Base-by-base conservation (phyloP, 2,888 invertebrate species). In the Xestia ashworthii region DNA sequence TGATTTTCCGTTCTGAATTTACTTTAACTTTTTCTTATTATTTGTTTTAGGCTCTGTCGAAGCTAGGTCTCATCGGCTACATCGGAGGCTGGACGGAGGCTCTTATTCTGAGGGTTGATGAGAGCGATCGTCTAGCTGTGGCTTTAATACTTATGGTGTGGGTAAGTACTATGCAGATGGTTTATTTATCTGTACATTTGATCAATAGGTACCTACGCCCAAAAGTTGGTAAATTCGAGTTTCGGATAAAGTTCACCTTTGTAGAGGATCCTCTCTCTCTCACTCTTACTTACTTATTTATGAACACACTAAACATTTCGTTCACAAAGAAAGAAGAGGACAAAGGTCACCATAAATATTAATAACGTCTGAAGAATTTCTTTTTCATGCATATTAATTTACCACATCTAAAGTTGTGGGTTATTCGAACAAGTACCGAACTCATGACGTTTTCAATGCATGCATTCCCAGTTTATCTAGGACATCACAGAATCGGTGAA, bases 141-240 rank as follows among this genome's bases (percentile, higher is more conserved):
- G 98, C 99, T 0, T 97, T 99, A 74, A 89, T 99, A 16, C 94
- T 99, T 16, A 97, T 99, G 89, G 94, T 99, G 46, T 99, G 99
- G 98, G 98, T 98, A 71, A 91, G 92, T 89, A 22, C 14, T 14
- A 41, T 6, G 19, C 65, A 16, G 8, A 60, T 19, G 19, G 9
- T 41, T 32, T 32, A 14, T 22, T 50, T 68, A 68, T 8, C 1
- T 32, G 19, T 48, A 2, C 2, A 55, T n/a, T 55, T 55, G 53
- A 53, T 9, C 1, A 4, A 53, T 53, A n/a, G n/a, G n/a, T n/a
- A n/a, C n/a, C n/a, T n/a, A n/a, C 22, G 22, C 53, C 22, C 53
- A 22, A 53, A 55, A 5, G 9, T 8, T 41, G n/a, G n/a, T n/a
- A 32, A 32, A 32, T 32, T 32, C 32, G 32, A 55, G 55, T 55